Percentiles rank a stretch among this genome's conserved stretches.
Conservation (phyloP, 2,797 vertebrate genomes). For the Schizothorax lantsangensis region DNA sequence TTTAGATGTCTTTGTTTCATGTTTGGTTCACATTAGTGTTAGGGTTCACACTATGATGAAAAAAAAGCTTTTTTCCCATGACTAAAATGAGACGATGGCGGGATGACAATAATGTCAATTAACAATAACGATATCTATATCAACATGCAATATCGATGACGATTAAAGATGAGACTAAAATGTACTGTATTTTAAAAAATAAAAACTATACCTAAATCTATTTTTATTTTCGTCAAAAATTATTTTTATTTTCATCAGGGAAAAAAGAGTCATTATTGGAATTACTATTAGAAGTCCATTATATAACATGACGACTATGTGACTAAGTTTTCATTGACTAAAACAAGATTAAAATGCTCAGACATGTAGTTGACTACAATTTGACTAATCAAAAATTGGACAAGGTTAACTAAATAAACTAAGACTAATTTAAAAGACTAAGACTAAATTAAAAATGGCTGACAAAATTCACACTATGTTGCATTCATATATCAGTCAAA, state of each 20-base stretch:
- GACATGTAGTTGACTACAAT: neutral
- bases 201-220: no score
- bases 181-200: neutral
- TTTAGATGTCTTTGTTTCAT: neutral
- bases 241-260: neutral
- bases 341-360: neutral
- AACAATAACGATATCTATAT: neutral
- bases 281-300: neutral
- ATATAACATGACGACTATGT: neutral
- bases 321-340: no score
- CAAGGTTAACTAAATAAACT: neutral
- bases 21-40: neutral
- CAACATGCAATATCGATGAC: neutral
- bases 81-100: no score
- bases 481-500: neutral
- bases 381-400: neutral
- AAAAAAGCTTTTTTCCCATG: neutral
- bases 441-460: neutral
- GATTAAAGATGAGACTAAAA: neutral
- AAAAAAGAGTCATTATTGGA: neutral
- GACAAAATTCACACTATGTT: neutral
- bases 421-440: neutral
- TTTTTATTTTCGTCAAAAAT: no score
- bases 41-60: no score
- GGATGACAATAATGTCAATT: no score